phyloP scores from a whole-genome alignment of 2,113 vertebrate genomes.

The Solenodon paradoxus region DNA sequence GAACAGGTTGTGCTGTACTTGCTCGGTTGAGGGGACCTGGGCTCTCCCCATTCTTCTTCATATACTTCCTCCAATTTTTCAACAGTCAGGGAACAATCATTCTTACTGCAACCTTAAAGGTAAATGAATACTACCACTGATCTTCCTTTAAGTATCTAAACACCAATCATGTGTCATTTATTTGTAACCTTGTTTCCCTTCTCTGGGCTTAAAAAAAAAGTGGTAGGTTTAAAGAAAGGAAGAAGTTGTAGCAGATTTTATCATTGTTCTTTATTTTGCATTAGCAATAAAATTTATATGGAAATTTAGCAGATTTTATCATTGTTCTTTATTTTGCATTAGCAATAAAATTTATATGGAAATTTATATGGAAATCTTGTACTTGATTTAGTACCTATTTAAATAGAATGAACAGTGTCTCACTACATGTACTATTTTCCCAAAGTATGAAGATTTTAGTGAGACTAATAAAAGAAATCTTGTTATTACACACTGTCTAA shows the following conservation, averaged over 20 bases:
- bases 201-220: background rate
- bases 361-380: background rate
- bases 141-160: background rate
- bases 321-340: background rate
- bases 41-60: background rate
- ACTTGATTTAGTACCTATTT: slow-evolving; percentile 6
- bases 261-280: background rate
- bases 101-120: background rate
- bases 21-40: background rate
- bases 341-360: slow-evolving; percentile 24
- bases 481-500: background rate
- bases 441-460: background rate
- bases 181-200: background rate
- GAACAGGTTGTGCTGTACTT: background rate
- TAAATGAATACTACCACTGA: background rate
- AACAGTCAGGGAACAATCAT: background rate
- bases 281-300: background rate
- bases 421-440: background rate
- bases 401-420: background rate
- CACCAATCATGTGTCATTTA: background rate
- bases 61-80: background rate
- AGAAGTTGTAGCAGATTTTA: background rate
- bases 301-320: background rate
- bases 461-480: background rate
- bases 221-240: background rate